Base-by-base conservation (phyloP, 2,888 invertebrate species). In the Pardosa pseudoannulata region DNA sequence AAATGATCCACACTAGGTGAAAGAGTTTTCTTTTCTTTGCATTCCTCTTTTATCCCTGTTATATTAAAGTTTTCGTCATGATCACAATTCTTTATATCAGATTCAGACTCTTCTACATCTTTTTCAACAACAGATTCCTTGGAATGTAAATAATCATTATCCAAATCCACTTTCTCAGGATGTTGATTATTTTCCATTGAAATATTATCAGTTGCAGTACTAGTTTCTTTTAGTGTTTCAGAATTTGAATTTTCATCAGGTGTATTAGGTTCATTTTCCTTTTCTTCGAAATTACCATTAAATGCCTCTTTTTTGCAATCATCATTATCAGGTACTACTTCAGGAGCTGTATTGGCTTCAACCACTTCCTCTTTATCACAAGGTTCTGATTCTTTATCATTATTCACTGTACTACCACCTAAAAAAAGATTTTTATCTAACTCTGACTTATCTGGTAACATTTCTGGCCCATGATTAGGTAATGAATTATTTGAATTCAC, bases 341-440 rank as follows among this genome's bases (percentile, higher is more conserved):
- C 36, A 46, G 46, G 2, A 16, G 7, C 16, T 16, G 16, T 9
- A 46, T 16, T 46, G 2, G 11, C 16, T 46, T 46, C 46, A 11
- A 16, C 16, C 2, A 9, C 11, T 46, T 46, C n/a, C 16, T 46
- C 16, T 9, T 36, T 9, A 9, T 36, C 9, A 7, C 5, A 36
- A 5, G 19, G 19, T 19, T 67, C 67, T 67, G 67, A 31, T 31
- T 32, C 32, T 32, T 32, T 23, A 67, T 19, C 67, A 67, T 32
- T 32, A 67, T 7, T 32, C n/a, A 32, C 13, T 32, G 32, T 19
- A 23, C 32, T 67, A 67, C 19, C 19, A 67, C 19, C 23, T 31
- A 67, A 31, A 67, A 67, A 29, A 67, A 56, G 56, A 56, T 56
- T 56, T 23, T 16, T 56, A 23, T 56, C 56, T 16, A 46, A 46